Percentiles rank a stretch among this genome's conserved stretches.
These are phyloP conservation scores for Tachystola acroxantha DNA, from an alignment of 2,888 invertebrate genomes.

Conservation along the genomic window DNA sequence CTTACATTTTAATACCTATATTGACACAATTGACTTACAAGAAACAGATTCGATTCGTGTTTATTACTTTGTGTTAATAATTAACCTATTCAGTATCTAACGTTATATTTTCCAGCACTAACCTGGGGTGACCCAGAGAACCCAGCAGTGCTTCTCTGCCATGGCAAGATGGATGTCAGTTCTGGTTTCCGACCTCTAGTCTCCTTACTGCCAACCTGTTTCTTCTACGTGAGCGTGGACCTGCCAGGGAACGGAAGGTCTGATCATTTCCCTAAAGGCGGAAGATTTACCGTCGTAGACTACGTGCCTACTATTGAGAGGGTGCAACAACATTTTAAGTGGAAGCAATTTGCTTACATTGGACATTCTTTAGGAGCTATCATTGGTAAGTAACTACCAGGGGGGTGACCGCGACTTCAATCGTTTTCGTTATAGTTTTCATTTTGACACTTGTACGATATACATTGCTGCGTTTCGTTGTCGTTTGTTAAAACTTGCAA, in stretches of 20 bases:
- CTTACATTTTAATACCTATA: no score
- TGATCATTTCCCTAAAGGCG: slow-evolving; percentile 61
- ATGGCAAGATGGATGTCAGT: slow-evolving; percentile 79
- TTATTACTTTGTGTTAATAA: no score
- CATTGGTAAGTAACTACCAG: slow-evolving; percentile 35
- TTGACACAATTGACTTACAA: no score
- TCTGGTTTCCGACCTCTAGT: slow-evolving; percentile 78
- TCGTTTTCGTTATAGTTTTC: no score
- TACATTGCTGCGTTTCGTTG: no score
- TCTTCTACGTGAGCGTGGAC: slow-evolving; percentile 60
- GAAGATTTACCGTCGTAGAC: slow-evolving; percentile 36
- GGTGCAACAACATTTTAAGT: slow-evolving; percentile 42
- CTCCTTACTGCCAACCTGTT: slow-evolving; percentile 58
- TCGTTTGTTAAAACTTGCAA: no score
- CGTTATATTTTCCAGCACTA: slow-evolving; percentile 59
- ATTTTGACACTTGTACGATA: no score
- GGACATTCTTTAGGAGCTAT: slow-evolving; percentile 55
- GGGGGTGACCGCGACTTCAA: no score
- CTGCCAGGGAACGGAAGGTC: slow-evolving; percentile 80
- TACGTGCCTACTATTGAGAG: slow-evolving; percentile 36
- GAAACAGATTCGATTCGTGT: no score
- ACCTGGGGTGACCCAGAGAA: slow-evolving; percentile 75
- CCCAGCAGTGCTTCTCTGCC: slow-evolving; percentile 73
- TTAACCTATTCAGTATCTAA: no score
- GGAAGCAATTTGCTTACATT: slow-evolving; percentile 47